A percentile compares a stretch with the other conserved stretches of the same genome.
Evolutionary conservation across 2,888 invertebrate genomes (phyloP).

Genomic region (Theretra japonica): DNA sequence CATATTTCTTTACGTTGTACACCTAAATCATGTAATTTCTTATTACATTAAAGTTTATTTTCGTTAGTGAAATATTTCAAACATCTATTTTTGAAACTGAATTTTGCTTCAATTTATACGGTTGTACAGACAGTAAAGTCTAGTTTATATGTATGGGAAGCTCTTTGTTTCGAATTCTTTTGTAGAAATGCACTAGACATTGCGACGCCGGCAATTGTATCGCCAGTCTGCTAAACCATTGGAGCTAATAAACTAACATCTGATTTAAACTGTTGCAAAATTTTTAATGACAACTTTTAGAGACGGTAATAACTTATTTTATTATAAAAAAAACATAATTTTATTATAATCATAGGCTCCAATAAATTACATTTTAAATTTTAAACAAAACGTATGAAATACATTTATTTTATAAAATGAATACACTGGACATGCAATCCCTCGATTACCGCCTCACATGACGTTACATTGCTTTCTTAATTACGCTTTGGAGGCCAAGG

Average conservation of each 20-base stretch:
- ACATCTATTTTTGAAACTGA: too few relatives aligned
- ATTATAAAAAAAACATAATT: background rate
- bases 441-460: background rate
- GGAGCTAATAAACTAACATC: background rate
- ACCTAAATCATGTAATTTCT: too few relatives aligned
- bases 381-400: background rate
- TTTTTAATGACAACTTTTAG: background rate
- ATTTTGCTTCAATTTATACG: background rate
- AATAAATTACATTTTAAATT: background rate
- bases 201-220: background rate
- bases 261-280: background rate
- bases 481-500: constrained; percentile 1
- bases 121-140: background rate
- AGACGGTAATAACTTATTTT: too few relatives aligned
- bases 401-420: constrained; percentile 1
- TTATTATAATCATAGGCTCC: background rate
- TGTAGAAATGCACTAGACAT: background rate
- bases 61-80: too few relatives aligned
- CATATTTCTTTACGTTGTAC: background rate
- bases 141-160: background rate
- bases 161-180: constrained; percentile 1
- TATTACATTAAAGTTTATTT: too few relatives aligned
- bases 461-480: constrained; percentile 12
- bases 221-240: background rate
- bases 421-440: background rate